Percentiles rank a stretch among this genome's conserved stretches.
phyloP scores from a whole-genome alignment of 2,113 vertebrate genomes.

The Macheiramphus alcinus region DNA sequence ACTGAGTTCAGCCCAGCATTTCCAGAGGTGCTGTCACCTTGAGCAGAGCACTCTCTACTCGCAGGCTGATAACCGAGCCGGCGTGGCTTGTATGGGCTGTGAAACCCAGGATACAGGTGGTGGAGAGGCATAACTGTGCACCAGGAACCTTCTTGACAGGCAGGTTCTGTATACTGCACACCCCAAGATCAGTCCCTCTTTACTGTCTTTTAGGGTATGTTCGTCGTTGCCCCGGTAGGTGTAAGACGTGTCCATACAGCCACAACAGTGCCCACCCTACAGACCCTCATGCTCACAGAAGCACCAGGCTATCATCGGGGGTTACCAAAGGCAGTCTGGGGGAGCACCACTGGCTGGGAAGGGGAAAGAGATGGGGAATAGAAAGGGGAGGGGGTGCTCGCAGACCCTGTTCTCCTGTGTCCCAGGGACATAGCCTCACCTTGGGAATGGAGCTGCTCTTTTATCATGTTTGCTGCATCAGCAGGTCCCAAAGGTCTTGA shows the following conservation, averaged over 20 bases:
- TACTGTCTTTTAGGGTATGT: background rate
- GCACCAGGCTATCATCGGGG: background rate
- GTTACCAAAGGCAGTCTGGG: background rate
- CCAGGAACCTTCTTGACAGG: background rate
- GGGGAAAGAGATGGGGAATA: background rate
- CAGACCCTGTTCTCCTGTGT: background rate
- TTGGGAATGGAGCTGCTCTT: background rate
- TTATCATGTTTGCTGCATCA: background rate
- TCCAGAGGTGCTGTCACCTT: background rate
- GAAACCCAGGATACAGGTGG: accelerated
- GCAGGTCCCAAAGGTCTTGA: background rate
- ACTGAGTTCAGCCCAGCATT: accelerated
- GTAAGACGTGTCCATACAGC: accelerated
- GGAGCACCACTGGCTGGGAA: background rate
- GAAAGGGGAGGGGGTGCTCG: background rate
- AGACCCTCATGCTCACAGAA: background rate
- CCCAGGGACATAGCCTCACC: background rate
- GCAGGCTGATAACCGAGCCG: too few species aligned
- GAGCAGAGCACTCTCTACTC: background rate
- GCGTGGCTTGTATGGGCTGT: accelerated
- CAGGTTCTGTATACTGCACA: too few species aligned
- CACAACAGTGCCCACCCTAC: background rate
- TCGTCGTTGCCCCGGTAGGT: too few species aligned
- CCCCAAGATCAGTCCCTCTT: background rate
- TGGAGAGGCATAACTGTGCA: too few species aligned